Evolutionary conservation across 2,113 vertebrate species (phyloP).

Genomic region (Psittacula cyanocephala): DNA sequence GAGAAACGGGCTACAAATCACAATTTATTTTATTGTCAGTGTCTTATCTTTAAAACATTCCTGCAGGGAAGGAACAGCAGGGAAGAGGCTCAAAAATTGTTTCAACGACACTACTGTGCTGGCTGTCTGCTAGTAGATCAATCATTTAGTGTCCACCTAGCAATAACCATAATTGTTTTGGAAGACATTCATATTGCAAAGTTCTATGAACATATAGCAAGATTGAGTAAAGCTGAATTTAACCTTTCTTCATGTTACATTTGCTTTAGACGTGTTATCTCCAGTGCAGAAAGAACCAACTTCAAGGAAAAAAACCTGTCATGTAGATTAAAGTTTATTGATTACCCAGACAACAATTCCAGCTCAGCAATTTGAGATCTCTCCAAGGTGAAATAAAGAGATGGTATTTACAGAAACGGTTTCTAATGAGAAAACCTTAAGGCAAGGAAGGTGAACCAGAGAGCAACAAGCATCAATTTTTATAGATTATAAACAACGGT

Average conservation of each 20-base stretch:
- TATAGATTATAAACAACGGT: neutral
- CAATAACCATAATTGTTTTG: neutral
- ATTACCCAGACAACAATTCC: slow-evolving; percentile 1
- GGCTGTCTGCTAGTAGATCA: neutral
- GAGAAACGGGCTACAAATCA: neutral
- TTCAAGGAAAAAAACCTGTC: neutral
- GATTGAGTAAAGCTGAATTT: neutral
- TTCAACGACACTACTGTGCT: neutral
- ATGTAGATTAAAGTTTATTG: slow-evolving; percentile 2
- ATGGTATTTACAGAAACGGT: slow-evolving; percentile 30
- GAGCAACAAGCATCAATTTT: neutral
- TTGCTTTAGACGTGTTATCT: neutral
- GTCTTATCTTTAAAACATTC: neutral
- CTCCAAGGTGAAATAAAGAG: neutral
- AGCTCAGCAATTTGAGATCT: neutral
- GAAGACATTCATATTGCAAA: slow-evolving; percentile 5
- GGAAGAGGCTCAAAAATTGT: neutral
- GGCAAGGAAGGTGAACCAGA: neutral
- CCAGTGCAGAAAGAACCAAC: neutral
- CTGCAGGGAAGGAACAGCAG: neutral
- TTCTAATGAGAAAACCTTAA: slow-evolving; percentile 44
- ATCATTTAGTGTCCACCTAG: neutral
- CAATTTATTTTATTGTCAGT: neutral
- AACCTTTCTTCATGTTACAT: neutral
- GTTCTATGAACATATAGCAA: neutral